Base-by-base conservation (phyloP, 2,888 invertebrate genomes). In the Rhabditoides inermis region DNA sequence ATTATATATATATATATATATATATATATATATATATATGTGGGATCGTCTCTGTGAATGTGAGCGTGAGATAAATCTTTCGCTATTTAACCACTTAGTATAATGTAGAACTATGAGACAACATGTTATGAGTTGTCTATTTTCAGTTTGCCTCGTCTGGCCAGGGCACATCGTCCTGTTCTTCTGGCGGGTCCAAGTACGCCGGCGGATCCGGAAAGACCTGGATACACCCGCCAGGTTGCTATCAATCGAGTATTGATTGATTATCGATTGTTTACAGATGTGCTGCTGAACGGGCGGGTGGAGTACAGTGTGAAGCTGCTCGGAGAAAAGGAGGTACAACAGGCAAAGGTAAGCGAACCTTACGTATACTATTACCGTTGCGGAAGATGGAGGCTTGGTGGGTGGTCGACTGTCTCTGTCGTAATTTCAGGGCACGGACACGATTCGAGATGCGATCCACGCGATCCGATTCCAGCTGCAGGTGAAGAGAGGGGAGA, bases 301-400 rank as follows among this genome's bases (percentile, higher is more conserved):
- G 90, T 95, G 70, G 90, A 90, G 50, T 95, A 94, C 83, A 85
- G 90, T 79, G 94, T 94, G 78, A 92, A 94, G 87, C 91, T 90
- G 83, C 84, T 91, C 78, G 95, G 95, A 71, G 88, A 88, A 77
- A 88, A 88, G 47, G 87, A 88, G 75, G 95, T 95, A 49, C n/a
- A n/a, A n/a, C n/a, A n/a, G n/a, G n/a, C n/a, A n/a, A n/a, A n/a
- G n/a, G n/a, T n/a, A n/a, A n/a, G n/a, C n/a, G n/a, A n/a, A n/a
- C n/a, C n/a, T n/a, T n/a, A n/a, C n/a, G n/a, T n/a, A n/a, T n/a
- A n/a, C n/a, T n/a, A n/a, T n/a, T n/a, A n/a, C n/a, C n/a, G n/a
- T n/a, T n/a, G n/a, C n/a, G n/a, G n/a, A n/a, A n/a, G n/a, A n/a
- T n/a, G n/a, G n/a, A n/a, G n/a, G n/a, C n/a, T n/a, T n/a, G n/a